Conservation (phyloP, 2,888 invertebrate genomes). For the Melipona bicolor region DNA sequence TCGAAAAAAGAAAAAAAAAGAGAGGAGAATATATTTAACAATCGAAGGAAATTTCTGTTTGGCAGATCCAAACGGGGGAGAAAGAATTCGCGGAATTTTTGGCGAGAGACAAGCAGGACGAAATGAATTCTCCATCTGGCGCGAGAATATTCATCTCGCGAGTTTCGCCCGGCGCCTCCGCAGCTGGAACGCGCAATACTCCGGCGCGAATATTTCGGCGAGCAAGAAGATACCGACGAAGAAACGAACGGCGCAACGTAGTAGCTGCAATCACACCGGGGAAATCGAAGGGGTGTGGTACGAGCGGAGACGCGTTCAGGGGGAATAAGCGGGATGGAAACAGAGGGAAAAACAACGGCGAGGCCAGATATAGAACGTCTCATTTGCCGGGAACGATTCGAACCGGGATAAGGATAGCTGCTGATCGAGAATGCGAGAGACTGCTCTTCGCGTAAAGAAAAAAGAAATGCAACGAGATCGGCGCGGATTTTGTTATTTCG, state of each 20-base stretch:
- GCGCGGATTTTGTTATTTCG: constrained; percentile 28
- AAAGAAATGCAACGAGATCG: constrained; percentile 32
- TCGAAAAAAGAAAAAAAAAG: too few species aligned
- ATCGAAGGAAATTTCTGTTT: not conserved
- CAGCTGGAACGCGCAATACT: constrained; percentile 36
- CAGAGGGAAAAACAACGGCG: constrained; percentile 49
- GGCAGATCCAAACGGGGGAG: not conserved
- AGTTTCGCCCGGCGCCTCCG: constrained; percentile 31
- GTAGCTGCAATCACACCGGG: constrained; percentile 58
- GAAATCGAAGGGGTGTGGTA: constrained; percentile 56
- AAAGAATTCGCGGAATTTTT: constrained; percentile 29
- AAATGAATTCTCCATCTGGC: constrained; percentile 58
- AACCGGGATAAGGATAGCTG: constrained; percentile 19
- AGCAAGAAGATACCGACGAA: constrained; percentile 59
- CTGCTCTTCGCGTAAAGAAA: constrained; percentile 23
- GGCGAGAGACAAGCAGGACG: constrained; percentile 15
- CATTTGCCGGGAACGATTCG: constrained; percentile 59
- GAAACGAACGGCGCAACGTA: constrained; percentile 64
- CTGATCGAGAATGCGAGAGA: constrained; percentile 58
- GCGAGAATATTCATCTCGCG: constrained; percentile 61
- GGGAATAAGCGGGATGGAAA: constrained; percentile 3
- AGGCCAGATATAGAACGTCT: constrained; percentile 44
- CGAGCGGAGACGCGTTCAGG: constrained; percentile 7
- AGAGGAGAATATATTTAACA: too few species aligned
- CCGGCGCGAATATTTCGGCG: constrained; percentile 56